A percentile compares a stretch with the other conserved stretches of the same genome.
Evolutionary conservation across 1,140 invertebrate species (phyloP).

Genomic region (Drosophila paulistorum): DNA sequence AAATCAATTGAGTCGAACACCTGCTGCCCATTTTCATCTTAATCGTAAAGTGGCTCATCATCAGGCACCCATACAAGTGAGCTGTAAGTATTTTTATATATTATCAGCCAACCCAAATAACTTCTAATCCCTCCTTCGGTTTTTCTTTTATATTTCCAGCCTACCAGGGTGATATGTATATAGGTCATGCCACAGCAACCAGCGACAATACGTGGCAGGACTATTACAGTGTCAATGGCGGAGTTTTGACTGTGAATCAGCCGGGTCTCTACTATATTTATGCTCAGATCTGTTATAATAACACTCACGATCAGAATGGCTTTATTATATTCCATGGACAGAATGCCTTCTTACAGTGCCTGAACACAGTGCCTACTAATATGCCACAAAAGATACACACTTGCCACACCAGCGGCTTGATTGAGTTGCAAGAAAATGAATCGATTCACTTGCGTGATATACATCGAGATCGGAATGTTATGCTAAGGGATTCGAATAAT

Average conservation of each 20-base stretch:
- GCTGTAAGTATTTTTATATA: conserved; percentile 42
- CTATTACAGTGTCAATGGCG: conserved; percentile 69
- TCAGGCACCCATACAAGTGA: conserved; percentile 32
- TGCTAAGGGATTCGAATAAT: conserved; percentile 86
- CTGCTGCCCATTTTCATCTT: conserved; percentile 74
- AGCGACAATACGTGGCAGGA: conserved; percentile 49
- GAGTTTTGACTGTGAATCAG: conserved; percentile 85
- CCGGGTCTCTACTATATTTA: conserved; percentile 87
- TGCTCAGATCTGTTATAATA: conserved; percentile 87
- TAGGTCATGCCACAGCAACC: conserved; percentile 56
- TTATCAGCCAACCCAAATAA: no score
- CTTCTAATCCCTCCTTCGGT: no score
- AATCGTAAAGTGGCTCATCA: conserved; percentile 52
- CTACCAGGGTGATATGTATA: conserved; percentile 72
- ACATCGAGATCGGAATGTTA: conserved; percentile 86
- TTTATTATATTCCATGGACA: conserved; percentile 85
- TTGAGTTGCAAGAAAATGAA: conserved; percentile 86
- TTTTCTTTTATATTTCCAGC: conserved; percentile 24
- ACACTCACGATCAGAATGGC: conserved; percentile 87
- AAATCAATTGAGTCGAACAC: conserved; percentile 4
- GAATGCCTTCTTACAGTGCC: conserved; percentile 83
- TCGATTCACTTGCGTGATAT: conserved; percentile 87
- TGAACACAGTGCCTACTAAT: conserved; percentile 85
- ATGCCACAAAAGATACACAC: conserved; percentile 86
- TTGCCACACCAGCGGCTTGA: conserved; percentile 89